Base-by-base conservation (phyloP, 2,113 vertebrate genomes). In the Hypanus sabinus region DNA sequence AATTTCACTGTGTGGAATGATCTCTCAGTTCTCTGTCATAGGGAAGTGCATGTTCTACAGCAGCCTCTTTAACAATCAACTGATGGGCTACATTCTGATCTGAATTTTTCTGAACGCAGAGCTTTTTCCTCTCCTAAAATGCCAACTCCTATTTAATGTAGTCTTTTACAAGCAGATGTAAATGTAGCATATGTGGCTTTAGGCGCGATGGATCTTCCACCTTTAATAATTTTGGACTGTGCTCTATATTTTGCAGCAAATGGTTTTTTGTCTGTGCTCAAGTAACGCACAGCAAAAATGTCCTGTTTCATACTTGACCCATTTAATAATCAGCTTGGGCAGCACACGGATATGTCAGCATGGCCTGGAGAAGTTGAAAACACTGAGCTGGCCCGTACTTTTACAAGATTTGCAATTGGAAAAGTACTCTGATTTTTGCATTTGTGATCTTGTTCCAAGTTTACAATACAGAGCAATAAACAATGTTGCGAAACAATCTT, bases 301-400 rank as follows among this genome's bases (percentile, higher is more conserved):
- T 57, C 60, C 85, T 90, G 60, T 90, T 90, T 90, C 60, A 90
- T 65, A 33, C 60, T 65, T 90, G 85, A 90, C 85, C 60, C 85
- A 90, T 68, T 83, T 68, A 90, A 33, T 90, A 14, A 68, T 60
- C 85, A 90, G 22, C 85, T 65, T 85, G 81, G 20, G 46, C 46
- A 85, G 46, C 81, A 85, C 81, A 85, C 81, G 27, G 81, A 85
- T 87, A 87, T 65, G 85, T 90, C 85, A 90, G n/a, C 85, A 90
- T 36, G n/a, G 12, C n/a, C 85, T 22, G 16, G 60, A 33, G 85
- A 88, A 88, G 65, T n/a, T 65, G 85, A 90, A 88, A 90, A 90
- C 57, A 90, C 65, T 90, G 60, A 65, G 14, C 57, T 30, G 7
- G 85, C 16, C 60, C 65, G 60, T 90, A 65, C 57, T 90, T 90